Conservation (phyloP, 2,888 invertebrate genomes). For the Eupeodes latifasciatus region DNA sequence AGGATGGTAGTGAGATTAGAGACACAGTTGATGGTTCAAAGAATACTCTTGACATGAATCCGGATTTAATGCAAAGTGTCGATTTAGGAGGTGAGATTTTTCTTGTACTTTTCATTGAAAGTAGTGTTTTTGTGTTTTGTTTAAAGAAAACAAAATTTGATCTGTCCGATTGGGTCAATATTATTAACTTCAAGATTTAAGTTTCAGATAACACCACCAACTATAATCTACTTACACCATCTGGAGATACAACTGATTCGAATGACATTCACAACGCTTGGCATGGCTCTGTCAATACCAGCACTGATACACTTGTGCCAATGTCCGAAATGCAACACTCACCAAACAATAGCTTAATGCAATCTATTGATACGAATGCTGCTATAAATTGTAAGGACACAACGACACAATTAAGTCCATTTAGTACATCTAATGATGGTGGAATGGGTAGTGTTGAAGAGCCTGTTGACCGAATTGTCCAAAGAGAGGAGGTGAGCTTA, state of each 20-base stretch:
- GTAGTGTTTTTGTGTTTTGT: not conserved
- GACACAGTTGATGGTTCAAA: slow-evolving; percentile 64
- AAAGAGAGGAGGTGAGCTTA: slow-evolving; percentile 62
- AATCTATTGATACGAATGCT: slow-evolving; percentile 15
- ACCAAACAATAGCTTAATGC: slow-evolving; percentile 28
- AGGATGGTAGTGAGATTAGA: slow-evolving; percentile 7
- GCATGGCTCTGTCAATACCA: slow-evolving; percentile 84
- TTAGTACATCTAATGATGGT: slow-evolving; percentile 56
- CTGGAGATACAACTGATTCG: slow-evolving; percentile 43
- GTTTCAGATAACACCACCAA: slow-evolving; percentile 61
- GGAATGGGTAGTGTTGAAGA: slow-evolving; percentile 11
- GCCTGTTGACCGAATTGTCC: slow-evolving; percentile 56
- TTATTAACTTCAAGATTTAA: slow-evolving; percentile 32
- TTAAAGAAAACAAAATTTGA: not conserved
- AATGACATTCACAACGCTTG: slow-evolving; percentile 78
- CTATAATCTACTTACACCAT: slow-evolving; percentile 65
- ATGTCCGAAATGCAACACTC: slow-evolving; percentile 73
- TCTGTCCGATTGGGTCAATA: not conserved
- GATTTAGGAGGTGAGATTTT: slow-evolving; percentile 79
- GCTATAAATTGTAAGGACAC: slow-evolving; percentile 50
- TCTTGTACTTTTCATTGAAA: not conserved
- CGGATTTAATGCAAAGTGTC: slow-evolving; percentile 80
- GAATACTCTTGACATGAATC: slow-evolving; percentile 68
- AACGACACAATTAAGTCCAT: slow-evolving; percentile 48
- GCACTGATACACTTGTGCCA: slow-evolving; percentile 85